A percentile compares a stretch with the other conserved stretches of the same genome.
Evolutionary conservation across 2,888 invertebrate genomes (phyloP).

Genomic region (Koerneria pararmatus): DNA sequence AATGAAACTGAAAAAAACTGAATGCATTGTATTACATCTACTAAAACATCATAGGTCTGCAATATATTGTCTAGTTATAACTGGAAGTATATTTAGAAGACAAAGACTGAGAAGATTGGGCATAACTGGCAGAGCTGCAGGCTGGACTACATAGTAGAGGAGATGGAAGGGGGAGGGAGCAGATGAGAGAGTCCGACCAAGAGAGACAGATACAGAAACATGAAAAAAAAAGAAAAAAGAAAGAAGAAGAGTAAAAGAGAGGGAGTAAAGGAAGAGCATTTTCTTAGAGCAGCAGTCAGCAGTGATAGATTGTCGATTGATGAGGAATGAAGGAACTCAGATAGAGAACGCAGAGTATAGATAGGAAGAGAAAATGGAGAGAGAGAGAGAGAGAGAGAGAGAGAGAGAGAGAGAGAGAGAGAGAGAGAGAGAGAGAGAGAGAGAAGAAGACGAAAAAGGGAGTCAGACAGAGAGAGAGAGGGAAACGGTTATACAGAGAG

Average conservation of each 20-base stretch:
- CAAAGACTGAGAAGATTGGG: too few relatives aligned
- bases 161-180: conserved; percentile 17
- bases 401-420: conserved; percentile 14
- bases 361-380: conserved; percentile 16
- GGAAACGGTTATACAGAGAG: background rate
- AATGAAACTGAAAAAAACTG: too few relatives aligned
- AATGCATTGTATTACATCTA: too few relatives aligned
- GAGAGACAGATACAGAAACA: too few relatives aligned
- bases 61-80: too few relatives aligned
- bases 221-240: conserved; percentile 3
- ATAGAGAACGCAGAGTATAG: background rate
- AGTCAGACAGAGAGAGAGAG: background rate
- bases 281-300: conserved; percentile 13
- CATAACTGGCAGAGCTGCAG: too few relatives aligned
- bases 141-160: too few relatives aligned
- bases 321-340: conserved; percentile 11
- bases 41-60: too few relatives aligned
- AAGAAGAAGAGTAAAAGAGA: conserved; percentile 16
- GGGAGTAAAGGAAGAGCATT: conserved; percentile 15
- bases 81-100: too few relatives aligned
- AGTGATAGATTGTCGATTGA: background rate
- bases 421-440: conserved; percentile 2
- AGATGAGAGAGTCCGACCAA: too few relatives aligned
- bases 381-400: conserved; percentile 16
- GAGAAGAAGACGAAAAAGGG: background rate